Evolutionary conservation across 2,113 vertebrate genomes (phyloP).

Genomic region (Ondatra zibethicus): DNA sequence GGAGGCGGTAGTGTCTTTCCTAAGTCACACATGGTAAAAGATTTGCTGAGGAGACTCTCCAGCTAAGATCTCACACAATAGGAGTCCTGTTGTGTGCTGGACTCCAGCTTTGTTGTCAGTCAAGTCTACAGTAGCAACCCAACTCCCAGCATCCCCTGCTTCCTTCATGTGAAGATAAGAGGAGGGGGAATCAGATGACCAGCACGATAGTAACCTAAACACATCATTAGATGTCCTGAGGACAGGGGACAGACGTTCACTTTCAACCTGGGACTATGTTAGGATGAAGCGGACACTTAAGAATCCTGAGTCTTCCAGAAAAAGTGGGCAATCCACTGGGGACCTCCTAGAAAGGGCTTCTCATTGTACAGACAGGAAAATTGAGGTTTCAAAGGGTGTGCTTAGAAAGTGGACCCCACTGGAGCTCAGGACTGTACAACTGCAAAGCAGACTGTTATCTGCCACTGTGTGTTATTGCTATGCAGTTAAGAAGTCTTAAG

Average conservation of each 20-base stretch:
- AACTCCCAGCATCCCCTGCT: neutral
- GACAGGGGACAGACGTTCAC: neutral
- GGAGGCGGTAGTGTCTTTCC: neutral
- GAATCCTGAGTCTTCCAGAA: neutral
- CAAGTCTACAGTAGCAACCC: neutral
- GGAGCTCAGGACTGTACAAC: neutral
- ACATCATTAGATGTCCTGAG: neutral
- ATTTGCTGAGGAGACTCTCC: conserved; percentile 47
- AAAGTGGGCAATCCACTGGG: neutral
- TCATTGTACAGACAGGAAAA: neutral
- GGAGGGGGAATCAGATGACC: neutral
- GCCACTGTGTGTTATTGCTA: neutral
- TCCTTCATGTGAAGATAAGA: neutral
- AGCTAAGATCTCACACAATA: conserved; percentile 15
- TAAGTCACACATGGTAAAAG: conserved; percentile 9
- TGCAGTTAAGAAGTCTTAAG: neutral
- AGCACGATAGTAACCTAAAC: neutral
- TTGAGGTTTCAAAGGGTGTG: neutral
- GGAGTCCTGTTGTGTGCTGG: neutral
- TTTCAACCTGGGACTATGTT: neutral
- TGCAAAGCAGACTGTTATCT: neutral
- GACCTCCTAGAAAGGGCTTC: neutral
- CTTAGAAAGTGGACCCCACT: neutral
- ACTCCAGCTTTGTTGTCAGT: conserved; percentile 14
- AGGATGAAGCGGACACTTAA: neutral